Evolutionary conservation across 2,113 vertebrate species (phyloP), one percentile per base, ranked within the genome.

Genomic region (Notarius quadriscutis): DNA sequence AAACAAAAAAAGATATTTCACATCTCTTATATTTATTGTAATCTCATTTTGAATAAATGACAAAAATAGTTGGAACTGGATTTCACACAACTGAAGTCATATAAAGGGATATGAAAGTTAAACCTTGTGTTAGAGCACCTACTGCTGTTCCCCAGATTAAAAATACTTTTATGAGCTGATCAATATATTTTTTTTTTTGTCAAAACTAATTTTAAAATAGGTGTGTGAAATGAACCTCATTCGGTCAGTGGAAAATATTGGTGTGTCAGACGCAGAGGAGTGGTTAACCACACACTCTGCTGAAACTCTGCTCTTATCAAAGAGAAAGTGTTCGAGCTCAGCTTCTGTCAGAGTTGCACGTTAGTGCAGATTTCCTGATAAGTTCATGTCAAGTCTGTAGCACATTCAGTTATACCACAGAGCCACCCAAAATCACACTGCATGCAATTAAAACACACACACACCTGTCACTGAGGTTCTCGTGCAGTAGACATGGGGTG

Each of bases 281-380:
- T 67, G 63, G 34, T 60, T 86, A 83, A 86, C 84, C 89, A 82
- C 79, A 87, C 25, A 17, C 62, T 55, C 84, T 89, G 85, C 78
- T 69, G 83, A 87, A 87, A 81, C 84, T 78, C 51, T 69, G 72
- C 60, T 67, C 74, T 48, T 88, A 80, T 90, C 83, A 72, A 72
- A 17, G 15, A 25, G 25, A 58, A 34, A 55, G 53, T 27, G 27
- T 55, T 9, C 18, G 62, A 22, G 48, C 48, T 71, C 0, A 27
- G 69, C n/a, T 8, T 84, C 34, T 55, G 57, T 20, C 60, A 83
- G 79, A 85, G 65, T 83, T 86, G 87, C 89, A 81, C 57, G 50
- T 67, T 41, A 80, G 9, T 84, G 84, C 89, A 84, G 89, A 88
- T 90, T 87, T 14, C 34, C 67, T 81, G 87, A 90, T 90, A 81